Evolutionary conservation across 2,888 invertebrate genomes (phyloP).

Genomic region (Drosophila anceps): DNA sequence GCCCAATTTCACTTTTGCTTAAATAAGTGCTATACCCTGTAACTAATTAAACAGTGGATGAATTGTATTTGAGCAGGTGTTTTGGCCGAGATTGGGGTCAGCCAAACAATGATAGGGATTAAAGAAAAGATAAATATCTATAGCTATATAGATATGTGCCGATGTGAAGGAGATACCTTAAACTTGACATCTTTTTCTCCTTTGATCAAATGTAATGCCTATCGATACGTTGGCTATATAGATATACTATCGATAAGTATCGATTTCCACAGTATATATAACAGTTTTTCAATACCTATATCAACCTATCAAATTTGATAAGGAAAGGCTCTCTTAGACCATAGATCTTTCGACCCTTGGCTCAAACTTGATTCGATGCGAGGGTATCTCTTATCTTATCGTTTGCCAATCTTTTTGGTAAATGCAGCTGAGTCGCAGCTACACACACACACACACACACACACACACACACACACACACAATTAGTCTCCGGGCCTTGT

Average conservation of each 20-base stretch:
- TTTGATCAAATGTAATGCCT: not conserved
- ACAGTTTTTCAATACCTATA: not conserved
- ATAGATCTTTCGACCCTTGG: not conserved
- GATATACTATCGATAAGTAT: not conserved
- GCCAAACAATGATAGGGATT: not conserved
- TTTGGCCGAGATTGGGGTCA: not conserved
- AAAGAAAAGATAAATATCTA: not conserved
- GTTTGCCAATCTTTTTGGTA: not conserved
- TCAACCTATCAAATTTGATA: not conserved
- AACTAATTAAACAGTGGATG: not conserved
- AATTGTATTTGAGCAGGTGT: not conserved
- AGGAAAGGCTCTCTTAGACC: fast-evolving
- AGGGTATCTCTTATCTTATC: not conserved
- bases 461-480: constrained; percentile 4
- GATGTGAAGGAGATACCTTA: not conserved
- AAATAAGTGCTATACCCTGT: constrained; percentile 25
- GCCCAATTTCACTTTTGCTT: constrained; percentile 56
- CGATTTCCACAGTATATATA: too few species aligned
- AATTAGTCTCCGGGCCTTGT: constrained; percentile 40
- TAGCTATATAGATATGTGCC: too few species aligned
- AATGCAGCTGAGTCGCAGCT: not conserved
- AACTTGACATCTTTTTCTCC: not conserved
- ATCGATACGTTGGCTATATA: not conserved
- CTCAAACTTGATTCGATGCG: not conserved
- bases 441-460: too few species aligned